Conservation (phyloP, 2,113 vertebrate genomes). For the Chloroceryle aenea region DNA sequence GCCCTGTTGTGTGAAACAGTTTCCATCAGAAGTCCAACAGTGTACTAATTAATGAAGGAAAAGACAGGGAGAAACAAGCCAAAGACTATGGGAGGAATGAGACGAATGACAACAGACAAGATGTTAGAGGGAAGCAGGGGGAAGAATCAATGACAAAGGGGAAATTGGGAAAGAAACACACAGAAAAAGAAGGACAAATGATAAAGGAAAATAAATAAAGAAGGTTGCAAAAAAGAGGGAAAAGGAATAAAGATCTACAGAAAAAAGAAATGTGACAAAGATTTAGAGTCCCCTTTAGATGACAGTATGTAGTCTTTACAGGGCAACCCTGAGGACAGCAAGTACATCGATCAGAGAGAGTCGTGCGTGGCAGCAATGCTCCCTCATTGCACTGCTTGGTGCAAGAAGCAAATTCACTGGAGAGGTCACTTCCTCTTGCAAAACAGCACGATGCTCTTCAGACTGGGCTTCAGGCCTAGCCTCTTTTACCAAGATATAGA, state of each 20-base stretch:
- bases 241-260: background rate
- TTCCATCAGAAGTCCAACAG: background rate
- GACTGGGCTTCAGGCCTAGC: background rate
- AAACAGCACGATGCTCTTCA: background rate
- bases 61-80: slow-evolving; percentile 18
- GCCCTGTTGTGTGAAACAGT: background rate
- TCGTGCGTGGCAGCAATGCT: background rate
- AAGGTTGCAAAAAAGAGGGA: background rate
- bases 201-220: background rate
- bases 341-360: background rate
- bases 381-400: background rate
- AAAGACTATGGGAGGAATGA: background rate
- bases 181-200: background rate
- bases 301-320: background rate
- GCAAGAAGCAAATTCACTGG: background rate
- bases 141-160: background rate
- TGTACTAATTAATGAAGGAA: background rate
- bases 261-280: background rate
- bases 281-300: background rate
- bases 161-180: background rate
- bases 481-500: background rate
- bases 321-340: background rate
- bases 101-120: background rate
- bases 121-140: background rate
- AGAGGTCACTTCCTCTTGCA: background rate